Evolutionary conservation across 2,113 vertebrate species (phyloP).

Genomic region (Synodontis membranacea): DNA sequence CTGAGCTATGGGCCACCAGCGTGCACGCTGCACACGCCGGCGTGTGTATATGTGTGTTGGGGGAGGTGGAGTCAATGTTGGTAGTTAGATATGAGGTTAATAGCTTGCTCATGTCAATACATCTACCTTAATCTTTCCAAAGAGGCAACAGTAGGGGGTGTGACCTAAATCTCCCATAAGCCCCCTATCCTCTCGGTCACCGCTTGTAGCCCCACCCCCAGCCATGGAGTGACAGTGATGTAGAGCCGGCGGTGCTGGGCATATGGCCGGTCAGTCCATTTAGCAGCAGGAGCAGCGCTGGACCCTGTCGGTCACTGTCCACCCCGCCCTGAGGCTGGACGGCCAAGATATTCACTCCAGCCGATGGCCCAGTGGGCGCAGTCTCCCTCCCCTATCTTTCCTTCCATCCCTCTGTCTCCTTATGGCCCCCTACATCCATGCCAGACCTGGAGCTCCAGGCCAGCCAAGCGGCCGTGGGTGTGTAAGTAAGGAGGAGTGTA

Average conservation of each 20-base stretch:
- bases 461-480: constrained; percentile 2
- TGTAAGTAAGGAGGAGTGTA: constrained; percentile 12
- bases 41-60: constrained; percentile 19
- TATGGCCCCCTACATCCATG: constrained; percentile 24
- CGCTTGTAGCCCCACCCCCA: constrained; percentile 40
- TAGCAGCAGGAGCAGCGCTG: constrained; percentile 75
- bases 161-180: constrained; percentile 58
- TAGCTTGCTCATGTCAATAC: constrained; percentile 42
- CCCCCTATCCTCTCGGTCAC: constrained; percentile 39
- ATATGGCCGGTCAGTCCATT: constrained; percentile 79
- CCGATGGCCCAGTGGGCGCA: constrained; percentile 39
- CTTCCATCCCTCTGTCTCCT: constrained; percentile 40
- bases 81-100: constrained; percentile 45
- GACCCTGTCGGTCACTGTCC: constrained; percentile 78
- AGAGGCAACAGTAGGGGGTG: constrained; percentile 34
- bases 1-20: constrained; percentile 51
- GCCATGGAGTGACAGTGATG: constrained; percentile 67
- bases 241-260: constrained; percentile 68
- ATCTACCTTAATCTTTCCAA: constrained; percentile 29
- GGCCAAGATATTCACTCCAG: constrained; percentile 44
- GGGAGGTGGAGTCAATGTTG: constrained; percentile 11
- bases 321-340: constrained; percentile 55
- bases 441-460: constrained; percentile 28
- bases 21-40: constrained; percentile 20
- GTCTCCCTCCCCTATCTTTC: constrained; percentile 31